Evolutionary conservation across 2,797 vertebrate genomes (phyloP).

Genomic region (Centroberyx gerrardi): DNA sequence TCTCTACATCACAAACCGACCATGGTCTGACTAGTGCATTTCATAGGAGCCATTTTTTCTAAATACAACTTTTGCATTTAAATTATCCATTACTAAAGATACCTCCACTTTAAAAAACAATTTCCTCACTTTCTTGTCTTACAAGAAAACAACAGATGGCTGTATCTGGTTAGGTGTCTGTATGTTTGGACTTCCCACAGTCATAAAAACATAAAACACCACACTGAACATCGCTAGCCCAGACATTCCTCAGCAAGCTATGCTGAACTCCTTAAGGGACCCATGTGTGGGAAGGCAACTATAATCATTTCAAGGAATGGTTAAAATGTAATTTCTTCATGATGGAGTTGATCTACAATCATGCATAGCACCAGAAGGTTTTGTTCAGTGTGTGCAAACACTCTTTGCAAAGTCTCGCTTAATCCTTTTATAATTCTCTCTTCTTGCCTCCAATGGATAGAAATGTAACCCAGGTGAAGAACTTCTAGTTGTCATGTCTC

Average conservation of each 20-base stretch:
- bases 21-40: no score
- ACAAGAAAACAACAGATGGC: no score
- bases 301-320: not conserved
- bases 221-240: not conserved
- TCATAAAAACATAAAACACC: no score
- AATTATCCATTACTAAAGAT: not conserved
- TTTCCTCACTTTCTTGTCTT: not conserved
- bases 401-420: conserved; percentile 12
- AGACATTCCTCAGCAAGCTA: conserved; percentile 15
- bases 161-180: not conserved
- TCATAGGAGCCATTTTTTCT: no score
- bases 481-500: conserved; percentile 26
- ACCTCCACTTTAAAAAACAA: no score
- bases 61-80: no score
- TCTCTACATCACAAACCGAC: no score
- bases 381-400: not conserved
- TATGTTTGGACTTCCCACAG: not conserved
- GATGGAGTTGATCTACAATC: not conserved
- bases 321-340: not conserved
- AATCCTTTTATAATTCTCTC: conserved; percentile 40
- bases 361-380: not conserved
- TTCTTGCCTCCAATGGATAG: conserved; percentile 67
- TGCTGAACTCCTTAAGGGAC: not conserved
- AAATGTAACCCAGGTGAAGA: conserved; percentile 69
- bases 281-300: not conserved